phyloP scores from a whole-genome alignment of 2,888 invertebrate species.

The Mallateleia sp. region DNA sequence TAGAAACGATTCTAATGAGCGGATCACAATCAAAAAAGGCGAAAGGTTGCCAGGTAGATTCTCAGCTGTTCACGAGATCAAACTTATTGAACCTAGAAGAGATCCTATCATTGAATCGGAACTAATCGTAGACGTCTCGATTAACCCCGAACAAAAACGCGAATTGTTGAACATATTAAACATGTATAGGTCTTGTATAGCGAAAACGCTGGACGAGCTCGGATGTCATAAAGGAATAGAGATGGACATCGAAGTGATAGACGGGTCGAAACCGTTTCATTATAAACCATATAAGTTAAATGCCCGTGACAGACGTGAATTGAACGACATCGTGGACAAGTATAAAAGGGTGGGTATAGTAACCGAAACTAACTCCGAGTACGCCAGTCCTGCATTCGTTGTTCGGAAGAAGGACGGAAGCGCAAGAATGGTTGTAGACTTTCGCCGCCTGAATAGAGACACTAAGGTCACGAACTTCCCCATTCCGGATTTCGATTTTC shows the following conservation, averaged over 20 bases:
- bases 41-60: background rate
- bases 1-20: background rate
- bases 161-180: constrained; percentile 4
- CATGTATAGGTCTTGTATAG: constrained; percentile 44
- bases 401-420: constrained; percentile 63
- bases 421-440: constrained; percentile 64
- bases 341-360: constrained; percentile 60
- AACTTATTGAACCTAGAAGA: background rate
- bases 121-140: background rate
- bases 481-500: constrained; percentile 58
- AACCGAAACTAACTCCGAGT: constrained; percentile 54
- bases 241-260: constrained; percentile 63
- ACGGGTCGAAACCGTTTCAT: constrained; percentile 9
- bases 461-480: constrained; percentile 41
- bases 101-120: constrained; percentile 3
- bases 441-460: constrained; percentile 33
- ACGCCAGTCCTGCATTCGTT: constrained; percentile 65
- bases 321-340: constrained; percentile 44
- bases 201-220: constrained; percentile 22
- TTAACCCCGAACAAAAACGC: constrained; percentile 8
- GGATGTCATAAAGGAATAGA: constrained; percentile 26
- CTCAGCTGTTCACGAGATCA: background rate
- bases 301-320: constrained; percentile 37
- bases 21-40: background rate
- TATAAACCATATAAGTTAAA: constrained; percentile 61